phyloP scores from a whole-genome alignment of 2,888 invertebrate genomes.

The Palloptera scutellata region DNA sequence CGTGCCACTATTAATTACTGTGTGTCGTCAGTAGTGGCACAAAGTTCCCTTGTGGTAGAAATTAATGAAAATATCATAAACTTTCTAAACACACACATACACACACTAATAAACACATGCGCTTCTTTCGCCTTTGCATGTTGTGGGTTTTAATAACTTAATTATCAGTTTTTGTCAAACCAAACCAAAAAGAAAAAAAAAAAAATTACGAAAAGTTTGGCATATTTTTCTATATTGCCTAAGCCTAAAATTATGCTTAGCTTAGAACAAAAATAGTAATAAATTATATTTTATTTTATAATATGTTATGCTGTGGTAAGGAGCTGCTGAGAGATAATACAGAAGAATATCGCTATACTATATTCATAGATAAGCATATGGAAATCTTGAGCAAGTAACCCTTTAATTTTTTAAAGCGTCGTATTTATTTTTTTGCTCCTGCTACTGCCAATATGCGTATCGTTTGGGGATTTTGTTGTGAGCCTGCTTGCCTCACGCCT shows the following conservation, averaged over 20 bases:
- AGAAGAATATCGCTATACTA: too few species aligned
- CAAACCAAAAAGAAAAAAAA: neutral
- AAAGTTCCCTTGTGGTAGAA: conserved; percentile 53
- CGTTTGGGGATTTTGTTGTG: too few species aligned
- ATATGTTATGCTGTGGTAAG: too few species aligned
- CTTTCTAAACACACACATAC: conserved; percentile 39
- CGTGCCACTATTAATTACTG: conserved; percentile 9
- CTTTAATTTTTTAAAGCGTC: too few species aligned
- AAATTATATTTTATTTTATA: conserved; percentile 48
- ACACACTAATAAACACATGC: neutral
- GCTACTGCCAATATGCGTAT: too few species aligned
- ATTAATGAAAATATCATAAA: conserved; percentile 57
- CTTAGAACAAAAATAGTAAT: conserved; percentile 46
- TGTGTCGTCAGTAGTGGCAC: conserved; percentile 8
- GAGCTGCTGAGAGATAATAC: too few species aligned
- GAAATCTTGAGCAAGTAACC: too few species aligned
- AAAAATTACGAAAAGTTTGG: neutral
- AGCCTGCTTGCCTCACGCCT: too few species aligned
- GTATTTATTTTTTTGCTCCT: too few species aligned
- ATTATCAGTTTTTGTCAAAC: conserved; percentile 45
- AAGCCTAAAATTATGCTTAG: conserved; percentile 27
- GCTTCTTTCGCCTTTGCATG: conserved; percentile 32
- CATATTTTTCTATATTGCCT: neutral
- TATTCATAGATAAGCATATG: too few species aligned
- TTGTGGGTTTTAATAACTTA: conserved; percentile 53